Evolutionary conservation across 2,797 vertebrate genomes (phyloP), one percentile per base, ranked within the genome.

Genomic region (Dryobates pubescens): DNA sequence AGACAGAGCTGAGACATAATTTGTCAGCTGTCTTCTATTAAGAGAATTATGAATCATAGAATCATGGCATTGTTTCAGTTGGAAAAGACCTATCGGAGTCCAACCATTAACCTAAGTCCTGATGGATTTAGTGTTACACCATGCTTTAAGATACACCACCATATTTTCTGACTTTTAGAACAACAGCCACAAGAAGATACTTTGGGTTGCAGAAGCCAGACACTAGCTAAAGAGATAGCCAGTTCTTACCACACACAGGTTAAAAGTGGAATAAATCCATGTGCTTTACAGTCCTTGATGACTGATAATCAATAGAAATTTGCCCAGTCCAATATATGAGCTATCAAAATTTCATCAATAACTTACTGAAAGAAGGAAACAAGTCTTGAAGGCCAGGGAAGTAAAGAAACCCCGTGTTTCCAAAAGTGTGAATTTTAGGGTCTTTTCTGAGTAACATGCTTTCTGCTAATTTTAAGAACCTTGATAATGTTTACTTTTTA

Each of bases 311-410:
- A 59, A 8, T n/a, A 78, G 23, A 54, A 20, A n/a, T 45, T 77
- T 88, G 34, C n/a, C 20, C 13, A 34, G 0, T 64, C 51, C 10
- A 53, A 27, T 22, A 3, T 59, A 43, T 38, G 34, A 84, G 8
- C 54, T 78, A 3, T 57, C 8, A 49, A 49, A 23, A 29, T 65
- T 84, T 88, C 16, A 27, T 41, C 36, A 9, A 2, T 30, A 49
- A n/a, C 8, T 68, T 58, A 32, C 14, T 45, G 45, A 26, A 72
- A 51, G 59, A 22, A 51, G 22, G 19, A 51, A 58, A 45, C 29
- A 71, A 22, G n/a, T 30, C 23, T 57, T 47, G 10, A 4, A 43
- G 0, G 0, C 10, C 2, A 4, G 8, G 13, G 8, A 5, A 53
- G 4, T 64, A 22, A 67, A 70, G 45, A 74, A 38, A 92, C 68